Base-by-base conservation (phyloP, 1,140 invertebrate genomes). In the Antheraea mylitta region DNA sequence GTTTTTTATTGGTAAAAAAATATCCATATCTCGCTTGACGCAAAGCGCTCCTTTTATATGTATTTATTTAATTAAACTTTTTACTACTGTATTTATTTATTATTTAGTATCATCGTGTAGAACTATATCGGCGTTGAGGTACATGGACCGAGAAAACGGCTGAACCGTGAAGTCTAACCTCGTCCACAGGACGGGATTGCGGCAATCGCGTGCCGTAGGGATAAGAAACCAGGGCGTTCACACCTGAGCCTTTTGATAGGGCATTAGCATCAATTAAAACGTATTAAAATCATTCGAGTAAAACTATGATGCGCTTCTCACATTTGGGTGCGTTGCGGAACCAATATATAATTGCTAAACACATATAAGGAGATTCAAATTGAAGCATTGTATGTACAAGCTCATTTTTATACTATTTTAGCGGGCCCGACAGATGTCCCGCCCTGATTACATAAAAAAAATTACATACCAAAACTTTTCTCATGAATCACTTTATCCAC, bases 251-350 rank as follows among this genome's bases (percentile, higher is more conserved):
- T 70, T 30, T 58, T 66, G 69, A 74, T 74, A 66, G 72, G 58
- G 69, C 72, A 68, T 70, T 70, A 74, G 64, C 72, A 73, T 73
- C 65, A 68, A 70, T 73, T 67, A 70, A 65, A 69, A 70, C 65
- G 68, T 64, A 70, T 73, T 69, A 67, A 65, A 70, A 70, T 70
- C 69, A 68, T 66, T 70, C 65, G 68, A 63, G 36, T 63, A 64
- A 45, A 67, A 70, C 72, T 63, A 74, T 70, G 69, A 74, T 69
- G 72, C 72, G 70, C 70, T 70, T 70, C 72, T 66, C 58, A 62
- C 42, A 18, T 42, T 61, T 42, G 16, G 38, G 18, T 48, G 61
- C 45, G 69, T 66, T 70, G 66, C 36, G 19, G 8, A 30, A 30
- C 60, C 36, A 10, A 61, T 9, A 22, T 18, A 13, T 53, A 19